phyloP scores from a whole-genome alignment of 2,113 vertebrate genomes.

The Atlantisia rogersi region DNA sequence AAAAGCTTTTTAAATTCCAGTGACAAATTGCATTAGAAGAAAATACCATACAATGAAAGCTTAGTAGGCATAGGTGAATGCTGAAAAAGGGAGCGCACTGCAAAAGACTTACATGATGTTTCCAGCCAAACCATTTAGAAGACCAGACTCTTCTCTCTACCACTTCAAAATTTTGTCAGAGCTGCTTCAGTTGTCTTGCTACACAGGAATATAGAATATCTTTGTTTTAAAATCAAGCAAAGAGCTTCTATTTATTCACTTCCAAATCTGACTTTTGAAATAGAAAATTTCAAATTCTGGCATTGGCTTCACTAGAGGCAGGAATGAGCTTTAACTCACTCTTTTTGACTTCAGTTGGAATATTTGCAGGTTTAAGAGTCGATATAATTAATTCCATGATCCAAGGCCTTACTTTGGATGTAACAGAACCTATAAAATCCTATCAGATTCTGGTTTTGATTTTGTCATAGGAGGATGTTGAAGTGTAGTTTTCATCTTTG shows the following conservation, averaged over 20 bases:
- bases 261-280: not conserved
- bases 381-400: not conserved
- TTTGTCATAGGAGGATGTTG: not conserved
- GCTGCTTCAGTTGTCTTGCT: not conserved
- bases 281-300: not conserved
- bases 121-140: not conserved
- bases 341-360: not conserved
- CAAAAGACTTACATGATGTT: not conserved
- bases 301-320: not conserved
- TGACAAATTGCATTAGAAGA: not conserved
- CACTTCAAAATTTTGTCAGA: not conserved
- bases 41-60: not conserved
- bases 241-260: not conserved
- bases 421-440: not conserved
- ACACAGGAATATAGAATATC: not conserved
- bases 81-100: not conserved
- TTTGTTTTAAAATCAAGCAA: not conserved
- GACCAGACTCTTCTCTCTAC: not conserved
- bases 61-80: not conserved
- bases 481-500: not conserved
- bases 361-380: not conserved
- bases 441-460: not conserved
- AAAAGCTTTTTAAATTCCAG: not conserved
- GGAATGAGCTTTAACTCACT: not conserved
- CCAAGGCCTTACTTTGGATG: not conserved